Base-by-base conservation (phyloP, 2,888 invertebrate genomes). In the Tipula unca region DNA sequence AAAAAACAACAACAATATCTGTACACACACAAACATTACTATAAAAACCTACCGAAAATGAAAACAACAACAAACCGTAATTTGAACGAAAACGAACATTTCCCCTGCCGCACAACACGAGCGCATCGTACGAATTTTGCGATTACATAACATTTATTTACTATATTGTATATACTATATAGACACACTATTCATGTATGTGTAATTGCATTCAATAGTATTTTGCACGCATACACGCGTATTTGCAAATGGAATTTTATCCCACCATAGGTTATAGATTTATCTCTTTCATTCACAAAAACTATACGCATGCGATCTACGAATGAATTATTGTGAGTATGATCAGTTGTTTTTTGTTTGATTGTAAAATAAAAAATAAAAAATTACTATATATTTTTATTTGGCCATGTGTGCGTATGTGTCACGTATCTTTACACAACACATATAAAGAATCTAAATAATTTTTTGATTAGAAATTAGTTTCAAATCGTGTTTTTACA, bases 381-480 rank as follows among this genome's bases (percentile, higher is more conserved):
- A 69, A 69, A 13, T 69, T 69, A 69, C 69, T 69, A 69, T 69
- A 69, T 69, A 69, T 69, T n/a, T n/a, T n/a, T n/a, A n/a, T n/a
- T 69, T 69, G 10, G 10, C 20, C 10, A 10, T 69, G 69, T 69
- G 69, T 69, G 69, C 25, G 69, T 69, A 69, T 25, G 69, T 25
- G 25, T 69, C 25, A 25, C 25, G 25, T 25, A 69, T 54, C n/a
- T 6, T 17, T 69, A 69, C 10, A 5, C n/a, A n/a, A 10, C 48
- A 48, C n/a, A 48, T 48, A 5, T 48, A 48, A n/a, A 14, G 25
- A 14, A 69, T 48, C 10, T 69, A 32, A 32, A 32, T 17, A 25
- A 54, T 17, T 54, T 20, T 25, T 25, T 69, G 14, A 69, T 25
- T 69, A 69, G n/a, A 69, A 69, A 69, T 69, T 69, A 69, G 69